Conservation (phyloP, 2,888 invertebrate species). For the Petrophora chlorosata region DNA sequence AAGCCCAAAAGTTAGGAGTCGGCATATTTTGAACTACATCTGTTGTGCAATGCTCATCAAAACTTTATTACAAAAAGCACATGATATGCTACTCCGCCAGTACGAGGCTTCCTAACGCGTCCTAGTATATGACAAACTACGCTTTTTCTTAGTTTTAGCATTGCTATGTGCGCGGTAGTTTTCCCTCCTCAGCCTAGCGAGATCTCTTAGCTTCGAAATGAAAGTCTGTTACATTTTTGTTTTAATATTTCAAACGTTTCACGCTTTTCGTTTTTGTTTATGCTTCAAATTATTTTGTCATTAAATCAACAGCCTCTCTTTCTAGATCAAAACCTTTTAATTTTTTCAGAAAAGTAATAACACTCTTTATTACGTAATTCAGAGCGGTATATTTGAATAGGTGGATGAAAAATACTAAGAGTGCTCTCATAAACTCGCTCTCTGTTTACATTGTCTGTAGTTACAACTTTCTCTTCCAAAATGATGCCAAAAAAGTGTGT, state of each 20-base stretch:
- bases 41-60: slow-evolving; percentile 4
- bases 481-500: slow-evolving; percentile 17
- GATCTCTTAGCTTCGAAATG: slow-evolving; percentile 36
- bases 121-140: too few relatives aligned
- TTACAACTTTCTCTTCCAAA: slow-evolving; percentile 14
- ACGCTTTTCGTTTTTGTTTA: slow-evolving; percentile 24
- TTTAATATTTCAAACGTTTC: slow-evolving; percentile 38
- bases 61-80: slow-evolving; percentile 8
- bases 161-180: slow-evolving; percentile 16
- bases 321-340: slow-evolving; percentile 15
- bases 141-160: slow-evolving; percentile 7
- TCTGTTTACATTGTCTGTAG: slow-evolving; percentile 15
- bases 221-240: slow-evolving; percentile 38
- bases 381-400: slow-evolving; percentile 3
- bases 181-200: slow-evolving; percentile 20
- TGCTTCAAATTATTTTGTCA: slow-evolving; percentile 31
- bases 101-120: too few relatives aligned
- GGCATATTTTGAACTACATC: slow-evolving; percentile 23
- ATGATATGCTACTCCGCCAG: slow-evolving; percentile 1
- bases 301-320: slow-evolving; percentile 28
- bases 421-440: slow-evolving; percentile 10
- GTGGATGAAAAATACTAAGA: slow-evolving; percentile 3
- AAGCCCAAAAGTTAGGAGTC: slow-evolving; percentile 33
- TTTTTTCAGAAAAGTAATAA: slow-evolving; percentile 1
- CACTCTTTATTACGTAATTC: not conserved